Base-by-base conservation (phyloP, 2,797 vertebrate genomes). In the Macrochelys suwanniensis region DNA sequence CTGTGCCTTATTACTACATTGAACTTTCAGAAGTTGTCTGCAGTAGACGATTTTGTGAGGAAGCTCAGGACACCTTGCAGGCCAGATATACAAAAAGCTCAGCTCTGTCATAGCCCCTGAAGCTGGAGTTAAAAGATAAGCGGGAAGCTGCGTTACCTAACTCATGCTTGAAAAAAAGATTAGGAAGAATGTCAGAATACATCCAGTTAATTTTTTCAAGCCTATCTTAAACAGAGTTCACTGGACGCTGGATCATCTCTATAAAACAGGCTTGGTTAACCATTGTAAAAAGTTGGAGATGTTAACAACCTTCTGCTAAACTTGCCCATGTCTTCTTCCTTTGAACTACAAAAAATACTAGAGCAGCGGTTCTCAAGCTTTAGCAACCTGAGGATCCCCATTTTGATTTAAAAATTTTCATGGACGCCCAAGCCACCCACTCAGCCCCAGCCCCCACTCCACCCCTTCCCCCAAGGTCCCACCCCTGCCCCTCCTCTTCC, bases 61-160 rank as follows among this genome's bases (percentile, higher is more conserved):
- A 57, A 83, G n/a, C 50, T 23, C 25, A 78, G 28, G 68, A 17
- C 2, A 7, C 3, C 25, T 80, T 45, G 85, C 25, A 56, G 54
- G 11, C 17, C 0, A 74, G 37, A 74, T 10, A 45, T 21, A 33
- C 0, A 88, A 79, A 5, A 61, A 16, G 28, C 50, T 87, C 19
- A 57, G 83, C 26, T 88, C 88, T 59, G 26, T 53, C 56, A 25
- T 15, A 87, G 31, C 33, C 77, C 53, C 84, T 21, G 90, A 86
- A 5, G 25, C 25, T 61, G 37, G 85, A 74, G 45, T 23, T 87
- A 95, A 88, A 23, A 33, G 5, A 4, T 19, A 21, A 16, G 10
- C 12, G 93, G 12, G 37, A 90, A 90, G n/a, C n/a, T 3, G 7
- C 4, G 1, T 16, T 85, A 83, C n/a, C 11, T 81, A 92, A 61